Base-by-base conservation (phyloP, 2,797 vertebrate species). In the Thunnus albacares region DNA sequence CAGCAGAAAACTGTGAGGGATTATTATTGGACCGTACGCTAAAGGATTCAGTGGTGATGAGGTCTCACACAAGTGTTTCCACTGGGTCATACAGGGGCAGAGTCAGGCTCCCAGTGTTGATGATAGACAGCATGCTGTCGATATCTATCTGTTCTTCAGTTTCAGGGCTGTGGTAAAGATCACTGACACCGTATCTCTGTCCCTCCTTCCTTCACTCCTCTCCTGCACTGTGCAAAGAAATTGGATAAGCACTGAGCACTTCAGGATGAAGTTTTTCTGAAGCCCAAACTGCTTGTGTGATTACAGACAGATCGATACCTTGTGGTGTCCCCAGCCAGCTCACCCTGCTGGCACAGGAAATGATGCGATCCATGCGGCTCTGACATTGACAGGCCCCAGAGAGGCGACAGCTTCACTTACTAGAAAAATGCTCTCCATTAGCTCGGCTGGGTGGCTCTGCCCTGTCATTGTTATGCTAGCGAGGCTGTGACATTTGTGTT, bases 221-320 rank as follows among this genome's bases (percentile, higher is more conserved):
- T 85, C 64, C 79, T 79, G 69, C 79, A 15, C 83, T 71, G 75
- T 86, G 89, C 85, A 89, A 85, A 90, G 92, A 92, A 92, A 94
- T 90, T 92, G 86, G 86, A 94, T 94, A 91, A 93, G 89, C 38
- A 38, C 92, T 90, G 91, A 93, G 87, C 92, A 94, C 94, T 94
- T 94, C 90, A 93, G 92, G 90, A 91, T 90, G 87, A 90, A 91
- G 91, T 93, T 95, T 95, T 93, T 91, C 90, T 90, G 86, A 86
- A 74, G 90, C 92, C 91, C 90, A 87, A 93, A 94, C 91, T 90
- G 94, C 93, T 94, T 83, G 84, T 93, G 93, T 92, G 93, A 95
- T 94, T 94, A 93, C 93, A 92, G 93, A 85, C 92, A 71, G 93
- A 95, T 96, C 95, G 64, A 95, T 96, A 93, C 69, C 72, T 85